These are phyloP conservation scores for Bembecia ichneumoniformis DNA, from an alignment of 2,888 invertebrate species.

Conservation along the genomic window DNA sequence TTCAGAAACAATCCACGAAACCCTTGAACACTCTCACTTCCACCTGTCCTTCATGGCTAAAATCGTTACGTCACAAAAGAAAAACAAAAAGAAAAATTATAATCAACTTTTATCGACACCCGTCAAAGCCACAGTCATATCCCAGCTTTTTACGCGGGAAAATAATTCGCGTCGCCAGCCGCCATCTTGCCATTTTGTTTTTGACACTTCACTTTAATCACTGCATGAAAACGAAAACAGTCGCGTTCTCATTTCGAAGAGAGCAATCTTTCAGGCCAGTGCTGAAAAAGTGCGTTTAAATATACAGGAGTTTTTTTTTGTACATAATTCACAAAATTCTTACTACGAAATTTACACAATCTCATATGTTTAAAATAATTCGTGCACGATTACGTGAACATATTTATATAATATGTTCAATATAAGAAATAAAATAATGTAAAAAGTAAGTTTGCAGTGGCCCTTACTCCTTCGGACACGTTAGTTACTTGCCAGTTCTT, in stretches of 20 bases:
- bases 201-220: conserved; percentile 72
- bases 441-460: too few relatives aligned
- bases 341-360: not conserved
- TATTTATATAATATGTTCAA: too few relatives aligned
- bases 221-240: conserved; percentile 62
- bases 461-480: too few relatives aligned
- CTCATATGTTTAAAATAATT: not conserved
- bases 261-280: conserved; percentile 42
- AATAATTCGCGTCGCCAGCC: conserved; percentile 25
- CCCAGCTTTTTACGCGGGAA: conserved; percentile 28
- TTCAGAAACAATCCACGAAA: not conserved
- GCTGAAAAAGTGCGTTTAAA: conserved; percentile 33
- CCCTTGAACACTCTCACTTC: not conserved
- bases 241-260: conserved; percentile 60
- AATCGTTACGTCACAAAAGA: not conserved
- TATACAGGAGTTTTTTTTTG: conserved; percentile 26
- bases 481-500: too few relatives aligned
- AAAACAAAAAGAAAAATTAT: conserved; percentile 45
- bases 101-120: conserved; percentile 43
- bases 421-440: too few relatives aligned
- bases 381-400: too few relatives aligned
- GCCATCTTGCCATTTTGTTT: conserved; percentile 57
- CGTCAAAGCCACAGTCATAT: conserved; percentile 44
- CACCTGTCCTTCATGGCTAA: not conserved
- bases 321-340: conserved; percentile 18